phyloP scores from a whole-genome alignment of 1,140 invertebrate genomes.

The Drosophila micromelanica region DNA sequence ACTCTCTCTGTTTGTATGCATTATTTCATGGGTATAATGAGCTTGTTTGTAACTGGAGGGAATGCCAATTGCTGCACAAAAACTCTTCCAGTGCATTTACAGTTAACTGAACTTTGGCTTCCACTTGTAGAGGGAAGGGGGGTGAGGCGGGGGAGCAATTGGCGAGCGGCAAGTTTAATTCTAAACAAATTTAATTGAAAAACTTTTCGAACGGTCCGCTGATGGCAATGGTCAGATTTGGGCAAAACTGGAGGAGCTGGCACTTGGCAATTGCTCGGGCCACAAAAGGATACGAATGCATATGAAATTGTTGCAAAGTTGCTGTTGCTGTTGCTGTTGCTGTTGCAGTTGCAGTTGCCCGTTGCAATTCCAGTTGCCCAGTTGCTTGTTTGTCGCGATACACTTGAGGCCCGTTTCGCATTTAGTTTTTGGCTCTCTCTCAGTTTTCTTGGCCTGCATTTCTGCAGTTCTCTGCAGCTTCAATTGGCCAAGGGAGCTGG shows the following conservation, averaged over 20 bases:
- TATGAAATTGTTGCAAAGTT: conserved; percentile 72
- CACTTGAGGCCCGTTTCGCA: conserved; percentile 73
- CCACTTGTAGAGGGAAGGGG: neutral
- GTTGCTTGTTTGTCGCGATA: conserved; percentile 58
- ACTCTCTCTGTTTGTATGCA: neutral
- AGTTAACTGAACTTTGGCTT: conserved; percentile 49
- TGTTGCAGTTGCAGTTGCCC: conserved; percentile 37
- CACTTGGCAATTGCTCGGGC: conserved; percentile 10
- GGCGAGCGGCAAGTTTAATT: conserved; percentile 71
- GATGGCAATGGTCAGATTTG: conserved; percentile 65
- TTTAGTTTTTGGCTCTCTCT: conserved; percentile 51
- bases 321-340: conserved; percentile 36
- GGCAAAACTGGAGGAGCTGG: conserved; percentile 6
- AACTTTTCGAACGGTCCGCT: conserved; percentile 60
- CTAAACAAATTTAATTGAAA: conserved; percentile 81
- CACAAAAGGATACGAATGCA: conserved; percentile 68
- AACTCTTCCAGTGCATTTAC: conserved; percentile 30
- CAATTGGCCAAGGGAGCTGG: conserved; percentile 9
- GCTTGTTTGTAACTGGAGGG: neutral
- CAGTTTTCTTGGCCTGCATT: conserved; percentile 12
- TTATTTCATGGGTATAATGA: conserved; percentile 13
- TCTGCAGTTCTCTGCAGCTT: neutral
- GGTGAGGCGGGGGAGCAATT: conserved; percentile 28
- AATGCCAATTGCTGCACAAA: conserved; percentile 10
- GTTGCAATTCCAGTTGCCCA: conserved; percentile 7